Conservation (phyloP, 2,797 vertebrate genomes). For the Toxotes lorentzi region DNA sequence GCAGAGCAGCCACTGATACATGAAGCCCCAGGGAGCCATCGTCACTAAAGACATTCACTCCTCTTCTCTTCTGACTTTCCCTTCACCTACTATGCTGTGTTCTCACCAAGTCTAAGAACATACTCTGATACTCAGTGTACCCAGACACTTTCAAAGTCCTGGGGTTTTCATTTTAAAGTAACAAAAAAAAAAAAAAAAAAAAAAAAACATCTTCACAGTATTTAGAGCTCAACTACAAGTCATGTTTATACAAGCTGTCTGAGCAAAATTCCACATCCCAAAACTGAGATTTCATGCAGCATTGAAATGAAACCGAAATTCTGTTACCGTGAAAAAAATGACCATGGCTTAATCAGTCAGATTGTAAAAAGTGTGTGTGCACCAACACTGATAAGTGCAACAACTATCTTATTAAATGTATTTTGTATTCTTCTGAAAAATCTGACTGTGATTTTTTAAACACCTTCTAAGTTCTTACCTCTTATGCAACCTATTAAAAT, state of each 20-base stretch:
- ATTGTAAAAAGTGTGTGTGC: neutral
- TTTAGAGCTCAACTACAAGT: neutral
- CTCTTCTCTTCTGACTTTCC: conserved; percentile 10
- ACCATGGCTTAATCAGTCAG: conserved; percentile 5
- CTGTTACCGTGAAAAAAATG: neutral
- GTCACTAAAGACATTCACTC: conserved; percentile 25
- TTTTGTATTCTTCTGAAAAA: conserved; percentile 7
- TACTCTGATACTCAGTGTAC: neutral
- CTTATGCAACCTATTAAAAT: conserved; percentile 27
- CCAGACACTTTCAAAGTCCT: neutral
- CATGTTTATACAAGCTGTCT: neutral
- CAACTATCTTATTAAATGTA: conserved; percentile 8
- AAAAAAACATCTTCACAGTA: neutral
- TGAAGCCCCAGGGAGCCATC: conserved; percentile 28
- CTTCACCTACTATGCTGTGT: neutral
- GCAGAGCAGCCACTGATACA: conserved; percentile 41
- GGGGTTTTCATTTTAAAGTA: neutral
- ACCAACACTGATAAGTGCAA: conserved; percentile 12
- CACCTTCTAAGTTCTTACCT: conserved; percentile 1
- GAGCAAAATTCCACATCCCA: too few relatives aligned
- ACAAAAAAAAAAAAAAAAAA: neutral
- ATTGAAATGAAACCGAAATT: neutral
- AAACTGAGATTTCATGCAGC: neutral
- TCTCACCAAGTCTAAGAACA: conserved; percentile 1
- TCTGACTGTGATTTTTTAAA: conserved; percentile 8